These are phyloP conservation scores for Meiosimyza platycephala DNA, from an alignment of 2,888 invertebrate genomes.

Conservation along the genomic window DNA sequence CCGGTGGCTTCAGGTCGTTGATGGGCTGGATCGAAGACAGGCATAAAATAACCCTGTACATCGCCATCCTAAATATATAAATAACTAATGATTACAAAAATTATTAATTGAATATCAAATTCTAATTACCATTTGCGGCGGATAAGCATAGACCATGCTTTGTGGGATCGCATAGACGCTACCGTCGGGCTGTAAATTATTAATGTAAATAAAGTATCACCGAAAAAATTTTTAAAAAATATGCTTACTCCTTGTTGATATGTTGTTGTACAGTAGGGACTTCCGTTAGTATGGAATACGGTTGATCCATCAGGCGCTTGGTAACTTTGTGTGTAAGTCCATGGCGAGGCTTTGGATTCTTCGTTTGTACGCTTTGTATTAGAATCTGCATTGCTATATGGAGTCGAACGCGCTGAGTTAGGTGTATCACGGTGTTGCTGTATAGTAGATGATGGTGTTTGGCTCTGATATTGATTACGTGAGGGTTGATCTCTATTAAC, in stretches of 20 bases:
- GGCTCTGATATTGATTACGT: conserved; percentile 48
- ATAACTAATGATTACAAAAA: not conserved
- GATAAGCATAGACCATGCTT: conserved; percentile 66
- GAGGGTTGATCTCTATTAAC: conserved; percentile 35
- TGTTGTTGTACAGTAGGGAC: conserved; percentile 64
- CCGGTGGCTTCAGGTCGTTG: conserved; percentile 59
- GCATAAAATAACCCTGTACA: conserved; percentile 66
- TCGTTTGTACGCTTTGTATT: conserved; percentile 39
- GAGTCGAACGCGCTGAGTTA: conserved; percentile 62
- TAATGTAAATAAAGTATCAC: conserved; percentile 30
- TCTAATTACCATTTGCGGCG: conserved; percentile 58
- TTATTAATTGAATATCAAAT: not conserved
- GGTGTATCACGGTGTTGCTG: conserved; percentile 56
- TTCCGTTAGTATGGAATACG: conserved; percentile 61
- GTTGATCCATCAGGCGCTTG: conserved; percentile 64
- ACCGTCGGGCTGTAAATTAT: conserved; percentile 62
- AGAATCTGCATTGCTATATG: conserved; percentile 56
- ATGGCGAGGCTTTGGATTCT: conserved; percentile 48
- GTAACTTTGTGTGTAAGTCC: conserved; percentile 64
- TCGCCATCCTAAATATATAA: conserved; percentile 57
- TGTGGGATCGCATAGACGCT: conserved; percentile 67
- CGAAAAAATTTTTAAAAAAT: not conserved
- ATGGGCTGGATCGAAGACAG: conserved; percentile 65
- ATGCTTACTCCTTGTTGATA: conserved; percentile 66
- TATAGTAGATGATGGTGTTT: conserved; percentile 47